Evolutionary conservation across 2,888 invertebrate genomes (phyloP).

Genomic region (Leptopilina myrica): DNA sequence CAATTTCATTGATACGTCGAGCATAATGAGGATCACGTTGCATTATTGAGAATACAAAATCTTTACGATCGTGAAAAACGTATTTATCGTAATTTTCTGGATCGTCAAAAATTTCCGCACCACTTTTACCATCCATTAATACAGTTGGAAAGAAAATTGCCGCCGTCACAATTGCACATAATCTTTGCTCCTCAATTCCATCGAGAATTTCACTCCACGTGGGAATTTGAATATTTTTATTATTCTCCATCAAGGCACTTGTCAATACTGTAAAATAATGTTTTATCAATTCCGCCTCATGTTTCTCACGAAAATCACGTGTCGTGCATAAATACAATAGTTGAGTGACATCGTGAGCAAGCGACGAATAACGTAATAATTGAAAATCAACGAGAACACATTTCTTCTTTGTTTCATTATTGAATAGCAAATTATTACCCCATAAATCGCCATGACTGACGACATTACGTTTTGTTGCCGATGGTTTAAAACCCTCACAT

Average conservation of each 20-base stretch:
- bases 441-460: constrained; percentile 82
- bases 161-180: constrained; percentile 65
- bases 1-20: constrained; percentile 60
- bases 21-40: constrained; percentile 61
- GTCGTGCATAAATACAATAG: constrained; percentile 53
- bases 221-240: constrained; percentile 69
- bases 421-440: constrained; percentile 82
- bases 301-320: constrained; percentile 44
- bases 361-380: constrained; percentile 78
- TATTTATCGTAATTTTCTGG: constrained; percentile 56
- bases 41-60: constrained; percentile 61
- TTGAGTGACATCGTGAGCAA: constrained; percentile 52
- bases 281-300: constrained; percentile 46
- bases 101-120: constrained; percentile 60
- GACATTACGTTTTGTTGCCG: constrained; percentile 70
- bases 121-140: constrained; percentile 62
- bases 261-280: constrained; percentile 51
- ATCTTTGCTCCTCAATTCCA: constrained; percentile 68
- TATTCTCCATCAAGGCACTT: constrained; percentile 43
- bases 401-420: constrained; percentile 76
- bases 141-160: constrained; percentile 66
- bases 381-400: constrained; percentile 85
- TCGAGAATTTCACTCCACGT: constrained; percentile 64
- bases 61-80: constrained; percentile 60
- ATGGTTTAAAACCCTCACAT: constrained; percentile 46